A percentile compares a stretch with the other conserved stretches of the same genome.
Conservation (phyloP, 2,888 invertebrate genomes). For the Polyploca ridens region DNA sequence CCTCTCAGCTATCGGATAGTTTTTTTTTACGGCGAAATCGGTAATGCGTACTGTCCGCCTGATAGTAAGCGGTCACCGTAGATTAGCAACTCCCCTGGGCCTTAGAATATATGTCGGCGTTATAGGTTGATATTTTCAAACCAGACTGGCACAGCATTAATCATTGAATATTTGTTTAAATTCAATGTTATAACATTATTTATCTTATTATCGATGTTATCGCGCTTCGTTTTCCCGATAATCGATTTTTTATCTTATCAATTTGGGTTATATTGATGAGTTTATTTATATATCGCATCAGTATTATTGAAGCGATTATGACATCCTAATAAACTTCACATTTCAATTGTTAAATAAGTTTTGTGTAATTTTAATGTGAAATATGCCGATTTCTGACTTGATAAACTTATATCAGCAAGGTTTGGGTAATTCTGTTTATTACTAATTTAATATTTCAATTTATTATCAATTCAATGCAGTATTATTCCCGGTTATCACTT, state of each 20-base stretch:
- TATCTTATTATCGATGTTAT: neutral
- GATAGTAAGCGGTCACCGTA: no score
- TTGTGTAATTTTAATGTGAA: neutral
- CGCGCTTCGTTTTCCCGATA: neutral
- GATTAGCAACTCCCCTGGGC: no score
- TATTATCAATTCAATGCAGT: no score
- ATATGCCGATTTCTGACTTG: conserved; percentile 1
- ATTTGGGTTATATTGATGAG: neutral
- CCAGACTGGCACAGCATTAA: neutral
- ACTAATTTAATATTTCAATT: no score
- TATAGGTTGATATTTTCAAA: neutral
- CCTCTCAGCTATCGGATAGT: no score
- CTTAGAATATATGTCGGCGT: neutral
- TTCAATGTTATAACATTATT: neutral
- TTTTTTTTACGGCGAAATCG: no score
- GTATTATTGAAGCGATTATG: neutral
- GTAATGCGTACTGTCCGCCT: no score
- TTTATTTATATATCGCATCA: neutral
- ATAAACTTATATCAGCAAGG: neutral
- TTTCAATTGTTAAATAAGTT: neutral
- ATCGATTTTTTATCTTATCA: conserved; percentile 3
- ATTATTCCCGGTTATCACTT: no score
- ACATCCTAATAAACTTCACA: neutral
- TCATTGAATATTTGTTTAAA: neutral
- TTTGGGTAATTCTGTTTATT: neutral